Evolutionary conservation across 92 coral and sea anemone genomes (phyloP), one percentile per base, ranked within the genome.

Genomic region (Phenganax marumi): DNA sequence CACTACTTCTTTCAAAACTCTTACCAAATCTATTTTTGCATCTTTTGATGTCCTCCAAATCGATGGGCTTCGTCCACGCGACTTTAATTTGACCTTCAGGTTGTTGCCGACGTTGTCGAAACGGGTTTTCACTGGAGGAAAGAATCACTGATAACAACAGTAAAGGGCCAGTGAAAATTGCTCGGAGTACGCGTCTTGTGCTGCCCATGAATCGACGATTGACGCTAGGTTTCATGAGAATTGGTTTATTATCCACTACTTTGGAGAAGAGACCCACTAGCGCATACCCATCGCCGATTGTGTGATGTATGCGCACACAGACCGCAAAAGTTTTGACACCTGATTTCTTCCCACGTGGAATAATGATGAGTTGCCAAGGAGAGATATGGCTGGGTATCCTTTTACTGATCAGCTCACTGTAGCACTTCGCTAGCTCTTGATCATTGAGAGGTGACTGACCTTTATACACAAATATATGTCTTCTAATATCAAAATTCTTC

Each of bases 271-370:
- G 88, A 46, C 97, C 98, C 22, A 94, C 87, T 71, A 94, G 86
- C 21, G 98, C 89, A 68, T 88, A 94, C 7, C 91, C 98, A 53
- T 94, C 98, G 0, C 98, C 98, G 52, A 94, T 89, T 10, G 97
- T 85, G 74, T 94, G 98, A 50, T 94, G 97, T 57, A 94, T 90
- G 39, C 98, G 91, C 68, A 94, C 88, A 33, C 93, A 92, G 11
- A 92, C 78, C 9, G 94, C 98, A 21, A 90, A 89, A 86, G 89
- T 91, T 48, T 77, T 77, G 10, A 55, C 54, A 18, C 85, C 91
- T 0, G 24, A 61, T 5, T 73, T 77, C 69, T 89, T 79, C 80
- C 90, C 88, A 13, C 86, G 73, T 16, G 97, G 95, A 57, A 89
- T 85, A 49, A 92, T 76, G 33, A 90, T 71, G 57, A 94, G 73